Evolutionary conservation across 2,113 vertebrate species (phyloP).

Genomic region (Lucifuga dentata): DNA sequence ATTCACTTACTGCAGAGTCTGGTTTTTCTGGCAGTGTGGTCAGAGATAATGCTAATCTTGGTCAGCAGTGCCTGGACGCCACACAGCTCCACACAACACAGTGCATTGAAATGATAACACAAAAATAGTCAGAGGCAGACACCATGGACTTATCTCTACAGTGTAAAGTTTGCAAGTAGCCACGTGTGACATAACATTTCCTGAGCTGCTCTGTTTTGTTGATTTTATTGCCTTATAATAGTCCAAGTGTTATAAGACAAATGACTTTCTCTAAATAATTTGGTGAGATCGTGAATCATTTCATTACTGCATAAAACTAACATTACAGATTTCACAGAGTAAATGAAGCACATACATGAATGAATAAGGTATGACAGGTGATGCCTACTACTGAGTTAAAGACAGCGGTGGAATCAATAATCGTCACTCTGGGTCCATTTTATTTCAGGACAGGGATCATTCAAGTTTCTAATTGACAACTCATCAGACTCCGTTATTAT

Average conservation of each 20-base stretch:
- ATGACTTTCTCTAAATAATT: no score
- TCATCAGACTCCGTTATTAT: slow-evolving; percentile 78
- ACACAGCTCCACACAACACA: slow-evolving; percentile 72
- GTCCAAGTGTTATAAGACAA: background rate
- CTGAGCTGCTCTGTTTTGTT: slow-evolving; percentile 46
- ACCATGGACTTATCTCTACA: slow-evolving; percentile 70
- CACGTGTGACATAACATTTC: slow-evolving; percentile 68
- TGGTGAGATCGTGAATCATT: no score
- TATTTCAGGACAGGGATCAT: slow-evolving; percentile 69
- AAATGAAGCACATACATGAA: slow-evolving; percentile 36
- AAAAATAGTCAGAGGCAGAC: slow-evolving; percentile 72
- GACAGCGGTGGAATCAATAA: slow-evolving; percentile 59
- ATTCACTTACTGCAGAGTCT: slow-evolving; percentile 78
- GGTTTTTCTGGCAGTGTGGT: slow-evolving; percentile 77
- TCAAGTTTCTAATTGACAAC: slow-evolving; percentile 79
- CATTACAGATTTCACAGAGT: slow-evolving; percentile 1
- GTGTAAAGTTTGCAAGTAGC: slow-evolving; percentile 67
- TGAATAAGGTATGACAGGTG: slow-evolving; percentile 12
- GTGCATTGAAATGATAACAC: slow-evolving; percentile 73
- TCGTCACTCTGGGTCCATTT: slow-evolving; percentile 51
- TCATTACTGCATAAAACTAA: no score
- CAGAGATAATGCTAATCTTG: slow-evolving; percentile 84
- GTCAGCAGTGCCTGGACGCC: slow-evolving; percentile 74
- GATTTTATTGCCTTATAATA: slow-evolving; percentile 50
- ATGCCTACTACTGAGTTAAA: slow-evolving; percentile 50